Evolutionary conservation across 2,888 invertebrate species (phyloP), one percentile per base, ranked within the genome.

Genomic region (Hypolimnas misippus): DNA sequence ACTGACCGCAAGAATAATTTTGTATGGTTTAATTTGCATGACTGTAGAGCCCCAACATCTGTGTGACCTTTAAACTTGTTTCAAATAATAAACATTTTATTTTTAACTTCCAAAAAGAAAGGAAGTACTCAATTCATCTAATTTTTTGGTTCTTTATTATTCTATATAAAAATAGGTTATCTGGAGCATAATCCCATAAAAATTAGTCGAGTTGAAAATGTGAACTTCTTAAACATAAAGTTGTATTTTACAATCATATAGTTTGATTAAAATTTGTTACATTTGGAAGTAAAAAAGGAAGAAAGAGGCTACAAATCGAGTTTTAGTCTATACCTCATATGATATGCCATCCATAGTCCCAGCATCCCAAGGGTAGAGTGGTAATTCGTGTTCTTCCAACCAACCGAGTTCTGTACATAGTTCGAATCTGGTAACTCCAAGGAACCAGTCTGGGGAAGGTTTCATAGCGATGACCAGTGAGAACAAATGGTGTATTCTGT

Each of bases 391-490:
- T 1, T 77, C 56, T 1, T 81, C 73, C 52, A 86, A 62, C 91
- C 91, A 92, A 0, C 81, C 84, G 1, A 77, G 64, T 0, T 79
- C 68, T 3, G 79, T 79, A 62, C 91, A 92, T 8, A 92, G 77
- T 50, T 92, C 91, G 67, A 89, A 90, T 54, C 76, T 81, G 1
- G 81, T 77, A 0, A 85, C 86, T 0, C 92, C 92, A 5, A 92
- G 70, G 65, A 92, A 92, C 92, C 92, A 92, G 59, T 92, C 91
- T 0, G 92, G 92, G 0, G 91, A 91, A 0, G 92, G 91, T 42
- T 81, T 83, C 81, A 92, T 83, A 3, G 83, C 88, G 5, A 90
- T 81, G 0, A 81, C 83, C 14, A 89, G 68, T 10, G 90, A 89
- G 75, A 92, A 87, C 31, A 87, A 69, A 62, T 92, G 91, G 69